These are phyloP conservation scores for Zoanthus gigantus DNA, from an alignment of 92 coral and sea anemone species.

Conservation along the genomic window DNA sequence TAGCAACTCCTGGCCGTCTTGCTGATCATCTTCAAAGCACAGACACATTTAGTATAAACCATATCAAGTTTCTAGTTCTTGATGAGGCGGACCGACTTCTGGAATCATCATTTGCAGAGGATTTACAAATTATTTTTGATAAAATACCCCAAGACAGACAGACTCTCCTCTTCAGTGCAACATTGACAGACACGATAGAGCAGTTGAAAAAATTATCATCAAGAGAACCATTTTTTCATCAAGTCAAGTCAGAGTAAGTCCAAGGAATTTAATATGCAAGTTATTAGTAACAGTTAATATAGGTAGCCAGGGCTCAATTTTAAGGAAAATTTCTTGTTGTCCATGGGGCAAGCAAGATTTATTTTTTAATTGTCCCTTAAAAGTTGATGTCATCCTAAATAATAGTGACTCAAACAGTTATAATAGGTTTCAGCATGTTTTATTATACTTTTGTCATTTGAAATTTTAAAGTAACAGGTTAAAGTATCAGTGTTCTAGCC, in stretches of 20 bases:
- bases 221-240: constrained; percentile 88
- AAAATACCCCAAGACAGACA: constrained; percentile 86
- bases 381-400: too few relatives aligned
- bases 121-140: constrained; percentile 85
- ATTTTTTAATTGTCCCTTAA: too few relatives aligned
- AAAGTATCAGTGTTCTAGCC: too few relatives aligned
- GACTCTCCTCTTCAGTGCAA: constrained; percentile 95
- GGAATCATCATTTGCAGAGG: constrained; percentile 95
- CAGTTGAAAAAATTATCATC: constrained; percentile 82
- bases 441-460: too few relatives aligned
- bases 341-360: too few relatives aligned
- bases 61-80: constrained; percentile 87
- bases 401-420: too few relatives aligned
- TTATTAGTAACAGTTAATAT: too few relatives aligned
- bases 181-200: constrained; percentile 89
- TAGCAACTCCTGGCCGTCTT: constrained; percentile 98
- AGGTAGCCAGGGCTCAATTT: too few relatives aligned
- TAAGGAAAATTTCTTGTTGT: too few relatives aligned
- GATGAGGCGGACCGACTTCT: constrained; percentile 97
- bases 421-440: too few relatives aligned
- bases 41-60: constrained; percentile 79
- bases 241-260: constrained; percentile 94
- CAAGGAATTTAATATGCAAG: not conserved
- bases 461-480: too few relatives aligned
- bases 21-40: constrained; percentile 98